Conservation (phyloP, 2,888 invertebrate genomes). For the Drosophila multiciliata region DNA sequence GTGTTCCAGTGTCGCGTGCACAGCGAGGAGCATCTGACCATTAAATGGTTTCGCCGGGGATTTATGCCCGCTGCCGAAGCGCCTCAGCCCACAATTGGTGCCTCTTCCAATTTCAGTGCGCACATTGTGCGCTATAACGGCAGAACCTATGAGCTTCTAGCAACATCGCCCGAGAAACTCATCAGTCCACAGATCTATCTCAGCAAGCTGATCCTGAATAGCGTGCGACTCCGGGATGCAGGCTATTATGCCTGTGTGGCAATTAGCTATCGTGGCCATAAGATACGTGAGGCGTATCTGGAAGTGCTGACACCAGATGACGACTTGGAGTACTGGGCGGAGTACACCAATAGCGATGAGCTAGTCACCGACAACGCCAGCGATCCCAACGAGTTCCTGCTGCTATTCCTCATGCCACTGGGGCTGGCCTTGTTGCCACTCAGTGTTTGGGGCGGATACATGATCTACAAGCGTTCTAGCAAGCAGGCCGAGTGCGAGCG, state of each 20-base stretch:
- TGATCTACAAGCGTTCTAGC: conserved; percentile 70
- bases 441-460: conserved; percentile 81
- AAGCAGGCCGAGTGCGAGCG: conserved; percentile 59
- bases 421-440: conserved; percentile 82
- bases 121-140: conserved; percentile 81
- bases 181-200: conserved; percentile 82
- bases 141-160: conserved; percentile 80
- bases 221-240: conserved; percentile 73
- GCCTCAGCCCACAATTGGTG: conserved; percentile 8
- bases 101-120: conserved; percentile 70
- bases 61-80: conserved; percentile 34
- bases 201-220: conserved; percentile 83
- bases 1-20: conserved; percentile 84
- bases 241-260: conserved; percentile 84
- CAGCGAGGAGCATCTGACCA: conserved; percentile 82
- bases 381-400: conserved; percentile 76
- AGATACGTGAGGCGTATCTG: conserved; percentile 82
- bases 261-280: conserved; percentile 83
- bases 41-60: conserved; percentile 83
- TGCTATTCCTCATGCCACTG: conserved; percentile 83
- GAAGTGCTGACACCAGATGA: conserved; percentile 56
- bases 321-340: conserved; percentile 75
- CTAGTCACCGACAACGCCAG: conserved; percentile 38
- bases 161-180: conserved; percentile 78
- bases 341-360: conserved; percentile 68